These are phyloP conservation scores for Babylonia areolata DNA, from an alignment of 1,140 invertebrate genomes.

Conservation along the genomic window DNA sequence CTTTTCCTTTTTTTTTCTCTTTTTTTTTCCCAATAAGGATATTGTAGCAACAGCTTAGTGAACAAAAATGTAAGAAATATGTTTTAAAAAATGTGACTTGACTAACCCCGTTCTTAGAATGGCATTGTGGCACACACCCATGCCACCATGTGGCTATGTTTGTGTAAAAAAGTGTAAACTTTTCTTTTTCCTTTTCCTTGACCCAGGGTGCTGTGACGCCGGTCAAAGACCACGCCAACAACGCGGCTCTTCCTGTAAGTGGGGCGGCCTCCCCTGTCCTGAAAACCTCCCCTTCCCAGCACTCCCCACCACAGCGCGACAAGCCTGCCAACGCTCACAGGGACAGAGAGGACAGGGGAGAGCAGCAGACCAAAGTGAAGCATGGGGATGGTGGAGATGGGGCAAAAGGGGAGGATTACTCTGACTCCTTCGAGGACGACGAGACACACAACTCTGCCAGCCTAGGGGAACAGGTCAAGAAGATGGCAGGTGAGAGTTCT, in stretches of 20 bases:
- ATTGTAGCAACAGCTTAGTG: too few relatives aligned
- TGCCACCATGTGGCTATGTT: too few relatives aligned
- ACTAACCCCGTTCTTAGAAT: too few relatives aligned
- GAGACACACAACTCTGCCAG: conserved; percentile 60
- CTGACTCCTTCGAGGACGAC: conserved; percentile 59
- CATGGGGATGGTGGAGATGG: conserved; percentile 32
- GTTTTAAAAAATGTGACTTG: too few relatives aligned
- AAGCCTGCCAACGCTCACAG: not conserved
- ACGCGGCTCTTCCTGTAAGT: not conserved
- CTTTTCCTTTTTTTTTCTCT: too few relatives aligned
- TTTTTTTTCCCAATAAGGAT: too few relatives aligned
- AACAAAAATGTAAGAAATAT: too few relatives aligned
- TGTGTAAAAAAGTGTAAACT: not conserved
- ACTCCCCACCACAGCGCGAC: conserved; percentile 16
- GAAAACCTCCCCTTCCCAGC: conserved; percentile 7
- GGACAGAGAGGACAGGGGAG: not conserved
- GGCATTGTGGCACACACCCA: too few relatives aligned
- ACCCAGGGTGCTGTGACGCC: conserved; percentile 30
- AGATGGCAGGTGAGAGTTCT: conserved; percentile 34
- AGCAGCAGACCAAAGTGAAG: conserved; percentile 20
- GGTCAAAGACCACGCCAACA: conserved; percentile 36
- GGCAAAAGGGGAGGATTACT: conserved; percentile 50
- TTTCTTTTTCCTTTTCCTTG: not conserved
- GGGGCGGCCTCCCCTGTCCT: not conserved
- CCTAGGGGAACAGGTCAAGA: conserved; percentile 52